Conservation (phyloP, 2,888 invertebrate species). For the Nemotelus nigrinus region DNA sequence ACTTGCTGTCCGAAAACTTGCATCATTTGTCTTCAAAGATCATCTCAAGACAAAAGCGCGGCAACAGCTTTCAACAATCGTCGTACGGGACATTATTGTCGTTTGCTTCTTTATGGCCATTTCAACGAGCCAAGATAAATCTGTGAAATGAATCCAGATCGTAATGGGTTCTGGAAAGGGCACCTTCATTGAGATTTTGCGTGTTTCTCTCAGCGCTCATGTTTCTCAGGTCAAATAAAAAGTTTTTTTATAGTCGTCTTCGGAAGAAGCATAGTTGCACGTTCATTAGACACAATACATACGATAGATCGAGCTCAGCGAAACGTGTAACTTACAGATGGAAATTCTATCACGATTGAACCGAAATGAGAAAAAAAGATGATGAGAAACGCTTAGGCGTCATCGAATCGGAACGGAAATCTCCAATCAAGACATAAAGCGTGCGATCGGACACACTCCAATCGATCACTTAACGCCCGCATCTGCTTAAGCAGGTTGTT, state of each 20-base stretch:
- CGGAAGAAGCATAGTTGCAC: background rate
- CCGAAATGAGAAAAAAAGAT: background rate
- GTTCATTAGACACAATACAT: background rate
- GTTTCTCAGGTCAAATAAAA: background rate
- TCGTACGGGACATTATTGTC: conserved; percentile 42
- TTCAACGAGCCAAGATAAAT: background rate
- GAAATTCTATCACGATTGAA: conserved; percentile 19
- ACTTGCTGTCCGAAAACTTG: conserved; percentile 31
- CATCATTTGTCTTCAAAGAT: conserved; percentile 25
- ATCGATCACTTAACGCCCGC: conserved; percentile 47
- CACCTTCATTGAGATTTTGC: conserved; percentile 12
- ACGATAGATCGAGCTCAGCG: background rate
- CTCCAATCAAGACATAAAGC: conserved; percentile 22
- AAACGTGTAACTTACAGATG: background rate
- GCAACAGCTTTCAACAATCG: conserved; percentile 31
- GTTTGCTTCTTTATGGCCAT: conserved; percentile 34
- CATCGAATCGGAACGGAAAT: conserved; percentile 38
- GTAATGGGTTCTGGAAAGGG: conserved; percentile 25
- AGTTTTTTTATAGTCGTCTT: no score
- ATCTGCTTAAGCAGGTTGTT: conserved; percentile 46
- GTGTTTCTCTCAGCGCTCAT: background rate
- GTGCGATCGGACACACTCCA: conserved; percentile 44
- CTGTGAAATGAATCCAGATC: conserved; percentile 24
- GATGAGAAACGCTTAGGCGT: background rate
- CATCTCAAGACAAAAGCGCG: background rate